Evolutionary conservation across 2,888 invertebrate species (phyloP).

Genomic region (Oegoconia quadripuncta): DNA sequence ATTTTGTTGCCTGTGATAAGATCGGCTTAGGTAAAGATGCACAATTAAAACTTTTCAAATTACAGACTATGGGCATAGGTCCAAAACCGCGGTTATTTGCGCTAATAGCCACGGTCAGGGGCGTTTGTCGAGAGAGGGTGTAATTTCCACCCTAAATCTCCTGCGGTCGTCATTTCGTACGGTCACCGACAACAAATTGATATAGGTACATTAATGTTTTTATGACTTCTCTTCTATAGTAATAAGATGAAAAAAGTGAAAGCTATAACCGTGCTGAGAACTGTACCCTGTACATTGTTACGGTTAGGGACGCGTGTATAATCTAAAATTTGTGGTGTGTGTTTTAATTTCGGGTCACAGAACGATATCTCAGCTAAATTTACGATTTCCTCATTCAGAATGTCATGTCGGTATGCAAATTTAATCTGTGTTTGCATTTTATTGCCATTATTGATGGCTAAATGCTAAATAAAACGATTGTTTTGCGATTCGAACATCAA

Average conservation of each 20-base stretch:
- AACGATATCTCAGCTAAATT: constrained; percentile 39
- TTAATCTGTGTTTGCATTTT: constrained; percentile 19
- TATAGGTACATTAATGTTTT: too few relatives aligned
- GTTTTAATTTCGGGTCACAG: constrained; percentile 42
- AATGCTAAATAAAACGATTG: not conserved
- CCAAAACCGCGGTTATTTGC: not conserved
- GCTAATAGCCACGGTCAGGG: constrained; percentile 8
- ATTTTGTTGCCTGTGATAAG: too few relatives aligned
- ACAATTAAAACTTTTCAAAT: not conserved
- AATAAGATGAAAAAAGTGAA: too few relatives aligned
- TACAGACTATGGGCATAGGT: not conserved
- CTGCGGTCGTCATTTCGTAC: constrained; percentile 41
- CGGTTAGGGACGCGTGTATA: constrained; percentile 30
- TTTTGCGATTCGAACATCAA: too few relatives aligned
- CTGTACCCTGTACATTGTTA: too few relatives aligned
- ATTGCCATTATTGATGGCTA: not conserved
- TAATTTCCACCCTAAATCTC: constrained; percentile 50
- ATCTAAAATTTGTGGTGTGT: constrained; percentile 37
- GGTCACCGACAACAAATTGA: constrained; percentile 32
- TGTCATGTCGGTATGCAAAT: constrained; percentile 16
- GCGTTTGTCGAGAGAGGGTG: constrained; percentile 27
- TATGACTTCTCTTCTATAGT: too few relatives aligned
- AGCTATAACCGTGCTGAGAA: too few relatives aligned
- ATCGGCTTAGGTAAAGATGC: too few relatives aligned
- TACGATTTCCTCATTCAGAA: constrained; percentile 29